A percentile compares a stretch with the other conserved stretches of the same genome.
Conservation (phyloP, 92 coral and sea anemone genomes). For the Blastomussa wellsi region DNA sequence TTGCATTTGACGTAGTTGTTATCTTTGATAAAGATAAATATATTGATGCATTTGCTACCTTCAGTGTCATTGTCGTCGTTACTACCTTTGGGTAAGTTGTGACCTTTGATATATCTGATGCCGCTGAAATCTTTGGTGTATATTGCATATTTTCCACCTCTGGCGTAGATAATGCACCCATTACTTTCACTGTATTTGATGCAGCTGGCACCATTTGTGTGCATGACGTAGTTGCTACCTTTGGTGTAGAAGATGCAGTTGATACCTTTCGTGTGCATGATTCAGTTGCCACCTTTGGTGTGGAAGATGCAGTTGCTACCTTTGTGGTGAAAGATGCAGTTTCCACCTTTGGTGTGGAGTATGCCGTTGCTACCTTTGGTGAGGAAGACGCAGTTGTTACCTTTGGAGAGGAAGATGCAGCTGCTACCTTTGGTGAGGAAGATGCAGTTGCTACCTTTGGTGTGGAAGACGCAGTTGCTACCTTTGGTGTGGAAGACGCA, state of each 20-base stretch:
- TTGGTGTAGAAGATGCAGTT: background rate
- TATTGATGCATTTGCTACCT: background rate
- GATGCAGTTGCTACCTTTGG: background rate
- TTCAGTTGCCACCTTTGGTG: background rate
- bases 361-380: background rate
- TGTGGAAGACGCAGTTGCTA: background rate
- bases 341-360: background rate
- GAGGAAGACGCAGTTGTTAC: background rate
- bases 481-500: background rate
- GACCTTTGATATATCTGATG: background rate
- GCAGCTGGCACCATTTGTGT: too few relatives aligned
- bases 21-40: background rate
- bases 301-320: background rate
- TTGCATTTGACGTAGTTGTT: background rate
- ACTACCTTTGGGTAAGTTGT: background rate
- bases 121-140: background rate
- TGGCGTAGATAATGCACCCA: background rate
- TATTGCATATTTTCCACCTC: background rate
- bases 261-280: background rate
- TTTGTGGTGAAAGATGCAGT: background rate
- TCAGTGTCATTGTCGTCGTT: background rate
- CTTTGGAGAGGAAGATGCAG: background rate
- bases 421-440: background rate
- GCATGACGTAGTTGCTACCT: background rate
- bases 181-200: background rate